Base-by-base conservation (phyloP, 2,797 vertebrate species). In the Sibirionetta formosa region DNA sequence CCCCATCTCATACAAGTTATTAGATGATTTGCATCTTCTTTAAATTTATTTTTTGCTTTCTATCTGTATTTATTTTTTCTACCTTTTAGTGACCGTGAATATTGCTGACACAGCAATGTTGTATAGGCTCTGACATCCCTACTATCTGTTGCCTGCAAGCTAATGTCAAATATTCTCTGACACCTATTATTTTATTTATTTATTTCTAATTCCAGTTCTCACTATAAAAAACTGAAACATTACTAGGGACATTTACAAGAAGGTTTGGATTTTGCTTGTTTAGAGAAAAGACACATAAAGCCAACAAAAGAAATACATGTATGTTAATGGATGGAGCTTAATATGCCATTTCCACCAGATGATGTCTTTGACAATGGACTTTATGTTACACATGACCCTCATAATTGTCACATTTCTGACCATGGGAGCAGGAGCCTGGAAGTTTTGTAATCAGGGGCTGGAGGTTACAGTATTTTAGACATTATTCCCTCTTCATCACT, bases 11-110 rank as follows among this genome's bases (percentile, higher is more conserved):
- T 48, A 77, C 33, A 84, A 64, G 23, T 82, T 75, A 73, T 77
- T 71, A 90, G 82, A 81, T 22, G 31, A 26, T 96, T 93, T 92
- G 70, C 75, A 50, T 77, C 16, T 84, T 92, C 86, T 94, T 87
- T 58, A 90, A 93, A 46, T 70, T 82, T 64, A 56, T 60, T 83
- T 97, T 96, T 93, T 93, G 63, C 93, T 93, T 97, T 90, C 93
- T 42, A 88, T 65, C 22, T 64, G 26, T 75, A 78, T 72, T 87
- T 82, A 82, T n/a, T 33, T 92, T 86, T 80, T 65, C 19, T 86
- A 0, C 56, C 38, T 66, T 90, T 77, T 75, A 79, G 70, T 69
- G 75, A 93, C 71, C 71, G 31, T 61, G 70, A 95, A 20, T 51
- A 58, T 50, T 90, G 71, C 83, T 87, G 91, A 90, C 88, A 91